Evolutionary conservation across 1,140 invertebrate genomes (phyloP).

Genomic region (Orchestia grillus): DNA sequence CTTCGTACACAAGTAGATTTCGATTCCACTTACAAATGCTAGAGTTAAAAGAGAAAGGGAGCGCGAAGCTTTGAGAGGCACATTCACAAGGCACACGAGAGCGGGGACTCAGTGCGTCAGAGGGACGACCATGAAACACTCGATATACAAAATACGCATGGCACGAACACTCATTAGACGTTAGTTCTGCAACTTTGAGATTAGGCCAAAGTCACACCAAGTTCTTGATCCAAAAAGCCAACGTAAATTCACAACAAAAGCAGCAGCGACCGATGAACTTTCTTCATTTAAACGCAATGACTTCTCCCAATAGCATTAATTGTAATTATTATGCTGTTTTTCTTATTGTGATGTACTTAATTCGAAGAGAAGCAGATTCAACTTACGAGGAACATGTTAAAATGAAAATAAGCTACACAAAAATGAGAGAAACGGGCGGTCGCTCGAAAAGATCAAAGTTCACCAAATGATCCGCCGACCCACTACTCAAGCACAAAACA

Average conservation of each 20-base stretch:
- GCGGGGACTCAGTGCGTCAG: background rate
- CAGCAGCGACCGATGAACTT: background rate
- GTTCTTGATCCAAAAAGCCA: background rate
- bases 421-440: background rate
- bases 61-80: background rate
- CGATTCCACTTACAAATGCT: background rate
- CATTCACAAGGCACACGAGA: background rate
- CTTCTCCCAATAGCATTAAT: background rate
- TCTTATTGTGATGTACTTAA: too few relatives aligned
- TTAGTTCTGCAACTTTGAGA: background rate
- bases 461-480: background rate
- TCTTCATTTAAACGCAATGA: background rate
- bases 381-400: too few relatives aligned
- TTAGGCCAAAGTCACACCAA: background rate
- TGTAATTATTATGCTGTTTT: background rate
- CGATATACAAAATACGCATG: slow-evolving; percentile 15
- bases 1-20: background rate
- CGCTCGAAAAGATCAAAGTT: background rate
- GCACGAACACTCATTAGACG: background rate
- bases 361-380: too few relatives aligned
- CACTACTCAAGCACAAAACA: background rate
- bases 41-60: background rate
- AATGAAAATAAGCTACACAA: too few relatives aligned
- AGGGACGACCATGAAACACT: slow-evolving; percentile 13
- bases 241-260: background rate